phyloP scores from a whole-genome alignment of 2,888 invertebrate genomes.

The Limnephilus lunatus region DNA sequence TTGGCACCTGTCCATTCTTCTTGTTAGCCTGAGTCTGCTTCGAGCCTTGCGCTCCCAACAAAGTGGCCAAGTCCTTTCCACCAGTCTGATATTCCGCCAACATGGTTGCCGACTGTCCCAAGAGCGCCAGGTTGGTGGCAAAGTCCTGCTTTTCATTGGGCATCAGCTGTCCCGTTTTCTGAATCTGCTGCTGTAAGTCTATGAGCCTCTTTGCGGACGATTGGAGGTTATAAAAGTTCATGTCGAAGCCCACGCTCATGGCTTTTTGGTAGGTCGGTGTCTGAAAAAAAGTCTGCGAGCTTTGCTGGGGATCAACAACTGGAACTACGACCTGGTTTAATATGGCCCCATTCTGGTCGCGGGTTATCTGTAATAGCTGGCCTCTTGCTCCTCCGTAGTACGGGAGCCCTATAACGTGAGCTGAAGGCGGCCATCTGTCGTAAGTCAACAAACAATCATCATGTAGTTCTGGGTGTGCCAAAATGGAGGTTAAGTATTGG shows the following conservation, averaged over 20 bases:
- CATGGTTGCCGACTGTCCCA: slow-evolving; percentile 79
- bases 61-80: slow-evolving; percentile 75
- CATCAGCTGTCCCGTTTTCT: slow-evolving; percentile 77
- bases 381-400: slow-evolving; percentile 87
- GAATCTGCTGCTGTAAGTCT: slow-evolving; percentile 80
- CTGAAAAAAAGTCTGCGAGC: slow-evolving; percentile 28
- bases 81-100: slow-evolving; percentile 77
- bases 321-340: slow-evolving; percentile 75
- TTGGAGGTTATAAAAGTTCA: slow-evolving; percentile 79
- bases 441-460: slow-evolving; percentile 47
- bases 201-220: slow-evolving; percentile 78
- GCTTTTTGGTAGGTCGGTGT: slow-evolving; percentile 57
- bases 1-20: slow-evolving; percentile 49
- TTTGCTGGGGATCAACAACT: slow-evolving; percentile 29
- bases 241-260: slow-evolving; percentile 70
- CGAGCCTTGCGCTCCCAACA: slow-evolving; percentile 69
- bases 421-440: slow-evolving; percentile 57
- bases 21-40: slow-evolving; percentile 62
- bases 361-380: slow-evolving; percentile 80
- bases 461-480: slow-evolving; percentile 15
- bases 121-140: slow-evolving; percentile 76
- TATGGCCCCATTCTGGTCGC: slow-evolving; percentile 75
- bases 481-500: background rate
- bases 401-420: slow-evolving; percentile 74
- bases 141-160: slow-evolving; percentile 78